Percentiles rank a stretch among this genome's conserved stretches.
phyloP scores from a whole-genome alignment of 1,140 invertebrate species.

The Chelonus insularis region DNA sequence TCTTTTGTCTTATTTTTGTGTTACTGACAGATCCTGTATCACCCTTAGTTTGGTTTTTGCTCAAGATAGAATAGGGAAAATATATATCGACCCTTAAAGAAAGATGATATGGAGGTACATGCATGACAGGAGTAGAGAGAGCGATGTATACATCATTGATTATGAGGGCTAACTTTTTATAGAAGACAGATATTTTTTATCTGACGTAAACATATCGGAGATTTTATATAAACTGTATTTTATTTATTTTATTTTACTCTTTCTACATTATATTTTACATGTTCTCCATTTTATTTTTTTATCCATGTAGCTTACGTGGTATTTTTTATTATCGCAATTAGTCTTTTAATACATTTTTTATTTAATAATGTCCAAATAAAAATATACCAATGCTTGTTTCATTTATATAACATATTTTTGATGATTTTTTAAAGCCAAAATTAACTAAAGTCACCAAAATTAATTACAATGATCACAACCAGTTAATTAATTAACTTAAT shows the following conservation, averaged over 20 bases:
- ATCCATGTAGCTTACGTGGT: too few species aligned
- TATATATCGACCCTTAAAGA: conserved; percentile 29
- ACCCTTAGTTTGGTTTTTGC: conserved; percentile 10
- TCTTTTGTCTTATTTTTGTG: not conserved
- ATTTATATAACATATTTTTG: too few species aligned
- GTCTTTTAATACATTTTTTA: too few species aligned
- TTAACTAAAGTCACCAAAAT: too few species aligned
- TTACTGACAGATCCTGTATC: not conserved
- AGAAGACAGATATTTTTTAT: conserved; percentile 15
- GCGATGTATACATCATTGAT: conserved; percentile 17
- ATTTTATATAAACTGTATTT: not conserved
- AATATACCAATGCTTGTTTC: too few species aligned
- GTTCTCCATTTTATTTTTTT: too few species aligned
- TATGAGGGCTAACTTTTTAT: conserved; percentile 32
- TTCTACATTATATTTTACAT: too few species aligned
- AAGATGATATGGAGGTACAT: not conserved
- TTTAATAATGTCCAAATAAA: too few species aligned
- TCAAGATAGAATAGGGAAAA: conserved; percentile 13
- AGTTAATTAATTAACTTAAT: too few species aligned
- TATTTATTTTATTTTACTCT: not conserved
- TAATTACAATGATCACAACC: too few species aligned
- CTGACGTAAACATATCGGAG: not conserved
- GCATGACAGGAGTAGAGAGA: conserved; percentile 13
- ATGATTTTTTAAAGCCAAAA: too few species aligned
- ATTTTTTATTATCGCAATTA: too few species aligned